Percentiles rank a stretch among this genome's conserved stretches.
phyloP scores from a whole-genome alignment of 2,797 vertebrate genomes.

The Poecilia velifera region DNA sequence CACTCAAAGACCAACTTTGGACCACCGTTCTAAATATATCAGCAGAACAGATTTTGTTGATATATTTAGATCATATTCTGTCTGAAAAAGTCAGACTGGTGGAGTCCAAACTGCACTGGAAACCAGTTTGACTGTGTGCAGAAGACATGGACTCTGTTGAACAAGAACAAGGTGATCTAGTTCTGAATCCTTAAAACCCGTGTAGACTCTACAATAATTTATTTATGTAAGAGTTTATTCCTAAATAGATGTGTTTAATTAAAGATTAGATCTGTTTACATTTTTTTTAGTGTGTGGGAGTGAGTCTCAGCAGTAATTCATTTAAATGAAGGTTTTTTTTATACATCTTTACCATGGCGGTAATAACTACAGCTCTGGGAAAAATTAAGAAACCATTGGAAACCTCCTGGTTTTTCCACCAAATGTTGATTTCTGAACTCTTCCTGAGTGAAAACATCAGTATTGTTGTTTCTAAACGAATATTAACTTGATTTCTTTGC shows the following conservation, averaged over 20 bases:
- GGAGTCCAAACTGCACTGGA: neutral
- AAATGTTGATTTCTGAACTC: too few species aligned
- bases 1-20: neutral
- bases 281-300: neutral
- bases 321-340: neutral
- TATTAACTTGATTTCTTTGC: too few species aligned
- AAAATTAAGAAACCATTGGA: too few species aligned
- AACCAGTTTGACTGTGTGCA: neutral
- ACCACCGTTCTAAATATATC: neutral
- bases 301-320: neutral
- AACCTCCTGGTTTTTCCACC: too few species aligned
- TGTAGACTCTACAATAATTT: neutral
- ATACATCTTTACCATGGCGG: neutral
- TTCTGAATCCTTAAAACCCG: neutral
- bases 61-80: too few species aligned
- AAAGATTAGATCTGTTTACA: neutral
- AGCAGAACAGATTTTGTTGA: neutral
- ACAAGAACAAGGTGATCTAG: neutral
- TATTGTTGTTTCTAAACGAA: too few species aligned
- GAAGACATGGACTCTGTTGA: neutral
- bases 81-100: neutral
- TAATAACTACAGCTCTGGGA: neutral
- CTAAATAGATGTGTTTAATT: neutral
- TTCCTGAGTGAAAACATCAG: too few species aligned
- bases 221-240: neutral